Evolutionary conservation across 2,888 invertebrate species (phyloP).

Genomic region (Pollenia labialis): DNA sequence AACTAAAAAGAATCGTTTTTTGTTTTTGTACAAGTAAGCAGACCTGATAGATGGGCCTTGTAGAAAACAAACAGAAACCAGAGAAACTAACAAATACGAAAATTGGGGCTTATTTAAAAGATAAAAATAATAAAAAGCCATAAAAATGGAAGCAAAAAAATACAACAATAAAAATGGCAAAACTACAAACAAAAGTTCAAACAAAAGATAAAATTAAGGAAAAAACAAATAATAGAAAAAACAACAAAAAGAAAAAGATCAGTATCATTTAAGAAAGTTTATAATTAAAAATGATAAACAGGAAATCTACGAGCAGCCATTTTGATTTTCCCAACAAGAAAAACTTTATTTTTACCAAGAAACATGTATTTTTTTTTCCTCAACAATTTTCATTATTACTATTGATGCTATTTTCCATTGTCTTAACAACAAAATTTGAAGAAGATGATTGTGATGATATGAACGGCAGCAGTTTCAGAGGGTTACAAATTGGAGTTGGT

Average conservation of each 20-base stretch:
- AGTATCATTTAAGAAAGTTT: constrained; percentile 78
- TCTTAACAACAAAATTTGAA: not conserved
- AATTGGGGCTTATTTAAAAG: constrained; percentile 39
- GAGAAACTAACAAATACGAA: constrained; percentile 44
- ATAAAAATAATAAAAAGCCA: constrained; percentile 30
- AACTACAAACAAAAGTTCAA: not conserved
- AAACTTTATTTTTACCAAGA: constrained; percentile 14
- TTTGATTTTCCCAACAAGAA: constrained; percentile 15
- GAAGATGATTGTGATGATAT: constrained; percentile 15
- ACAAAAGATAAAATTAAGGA: not conserved
- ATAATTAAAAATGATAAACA: constrained; percentile 72
- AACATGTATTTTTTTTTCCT: not conserved
- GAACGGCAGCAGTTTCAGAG: not conserved
- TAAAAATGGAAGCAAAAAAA: constrained; percentile 15
- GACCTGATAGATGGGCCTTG: no score
- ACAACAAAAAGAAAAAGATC: constrained; percentile 73
- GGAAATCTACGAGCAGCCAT: constrained; percentile 62
- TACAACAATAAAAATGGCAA: constrained; percentile 3
- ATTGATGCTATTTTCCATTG: constrained; percentile 54
- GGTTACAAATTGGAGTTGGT: constrained; percentile 1
- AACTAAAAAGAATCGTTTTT: no score
- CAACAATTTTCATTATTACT: constrained; percentile 34
- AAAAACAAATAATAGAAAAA: not conserved
- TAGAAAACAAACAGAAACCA: constrained; percentile 51
- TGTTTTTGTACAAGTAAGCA: no score